These are phyloP conservation scores for Troilus luridus DNA, from an alignment of 2,888 invertebrate genomes.

Conservation along the genomic window DNA sequence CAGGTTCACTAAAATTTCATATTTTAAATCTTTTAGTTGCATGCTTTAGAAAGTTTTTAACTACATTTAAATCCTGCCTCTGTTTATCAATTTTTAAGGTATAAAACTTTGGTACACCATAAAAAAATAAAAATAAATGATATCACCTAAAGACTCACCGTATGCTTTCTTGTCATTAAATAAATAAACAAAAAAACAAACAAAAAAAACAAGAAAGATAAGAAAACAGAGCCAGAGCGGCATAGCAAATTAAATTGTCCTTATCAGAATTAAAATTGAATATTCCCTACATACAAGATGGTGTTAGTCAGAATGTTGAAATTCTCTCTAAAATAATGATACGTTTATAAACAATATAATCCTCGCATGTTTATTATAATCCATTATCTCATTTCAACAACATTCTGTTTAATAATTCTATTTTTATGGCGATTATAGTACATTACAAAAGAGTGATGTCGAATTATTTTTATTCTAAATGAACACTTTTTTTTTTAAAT, in stretches of 20 bases:
- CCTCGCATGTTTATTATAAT: not conserved
- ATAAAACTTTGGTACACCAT: too few relatives aligned
- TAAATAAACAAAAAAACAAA: slow-evolving; percentile 51
- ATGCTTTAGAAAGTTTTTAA: not conserved
- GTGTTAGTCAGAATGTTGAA: not conserved
- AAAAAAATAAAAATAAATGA: not conserved
- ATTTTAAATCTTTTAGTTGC: not conserved
- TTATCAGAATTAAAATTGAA: not conserved
- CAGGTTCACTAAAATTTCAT: not conserved
- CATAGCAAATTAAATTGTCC: not conserved
- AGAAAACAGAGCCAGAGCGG: slow-evolving; percentile 22
- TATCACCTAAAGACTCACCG: not conserved
- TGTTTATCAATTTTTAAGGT: not conserved
- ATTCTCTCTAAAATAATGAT: not conserved
- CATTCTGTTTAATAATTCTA: not conserved
- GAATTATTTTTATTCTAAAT: not conserved
- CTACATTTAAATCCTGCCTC: not conserved
- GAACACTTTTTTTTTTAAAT: not conserved
- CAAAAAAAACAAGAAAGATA: slow-evolving; percentile 65
- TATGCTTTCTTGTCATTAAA: slow-evolving; percentile 1
- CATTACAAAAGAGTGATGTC: not conserved
- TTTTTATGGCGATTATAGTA: not conserved
- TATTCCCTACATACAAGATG: not conserved
- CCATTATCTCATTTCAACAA: not conserved
- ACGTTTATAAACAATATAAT: not conserved